Evolutionary conservation across 2,797 vertebrate genomes (phyloP), one percentile per base, ranked within the genome.

Genomic region (Catamblyrhynchus diadema): DNA sequence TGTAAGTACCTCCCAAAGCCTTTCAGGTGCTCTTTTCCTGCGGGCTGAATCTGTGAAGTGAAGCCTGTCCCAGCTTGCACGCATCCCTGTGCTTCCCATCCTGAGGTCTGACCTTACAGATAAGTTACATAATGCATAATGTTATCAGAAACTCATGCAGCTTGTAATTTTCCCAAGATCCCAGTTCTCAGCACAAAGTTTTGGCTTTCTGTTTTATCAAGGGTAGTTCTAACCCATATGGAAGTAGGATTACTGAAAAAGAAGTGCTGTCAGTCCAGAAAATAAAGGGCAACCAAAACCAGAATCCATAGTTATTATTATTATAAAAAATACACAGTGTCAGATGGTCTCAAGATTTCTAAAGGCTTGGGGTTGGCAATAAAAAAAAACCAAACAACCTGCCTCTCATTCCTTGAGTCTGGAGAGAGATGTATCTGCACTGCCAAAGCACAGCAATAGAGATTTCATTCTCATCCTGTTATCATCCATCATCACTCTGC

Each of bases 381-480:
- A 59, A 62, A n/a, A 23, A n/a, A 54, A 16, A 9, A 86, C 24
- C 53, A 28, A 8, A 14, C 28, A 92, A 79, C 28, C 35, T 81
- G 32, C 45, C 39, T 78, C 48, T 82, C 44, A 69, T 92, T 93
- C 65, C 47, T 53, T 32, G 44, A 33, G 19, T 72, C 72, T 69
- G 61, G 66, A 92, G 56, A 87, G 35, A 59, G 21, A 84, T 25
- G 22, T 39, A 45, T 84, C 69, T 81, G 56, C 54, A 32, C 44
- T 81, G 66, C 73, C 86, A 86, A 62, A 81, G 86, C 67, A 53
- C 20, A 50, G 70, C 77, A 70, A 90, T 13, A 86, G 88, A 96
- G 83, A 93, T 79, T 91, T 95, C 59, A 53, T 88, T 88, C 71
- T 93, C 47, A n/a, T 86, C 83, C 66, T 84, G 59, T 94, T 90